Evolutionary conservation across 2,797 vertebrate species (phyloP).

Genomic region (Cuculus canorus): DNA sequence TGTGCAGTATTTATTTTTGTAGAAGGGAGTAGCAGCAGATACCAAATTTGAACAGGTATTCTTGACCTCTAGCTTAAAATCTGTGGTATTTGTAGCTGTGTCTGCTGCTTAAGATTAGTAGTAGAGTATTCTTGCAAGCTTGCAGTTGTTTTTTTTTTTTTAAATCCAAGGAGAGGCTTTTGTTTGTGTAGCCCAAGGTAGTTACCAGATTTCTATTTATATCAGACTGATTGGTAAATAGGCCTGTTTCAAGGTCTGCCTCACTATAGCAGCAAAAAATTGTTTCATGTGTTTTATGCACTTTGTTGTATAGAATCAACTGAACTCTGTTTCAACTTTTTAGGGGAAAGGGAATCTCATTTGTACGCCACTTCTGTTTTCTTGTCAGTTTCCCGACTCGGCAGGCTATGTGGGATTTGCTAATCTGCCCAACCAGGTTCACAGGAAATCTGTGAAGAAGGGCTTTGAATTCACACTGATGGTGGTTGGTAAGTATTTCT

Average conservation of each 20-base stretch:
- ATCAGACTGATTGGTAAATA: not conserved
- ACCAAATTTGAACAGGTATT: not conserved
- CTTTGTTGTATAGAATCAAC: not conserved
- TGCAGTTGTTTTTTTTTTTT: not conserved
- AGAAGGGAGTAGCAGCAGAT: not conserved
- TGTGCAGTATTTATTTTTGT: not conserved
- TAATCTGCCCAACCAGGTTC: constrained; percentile 89
- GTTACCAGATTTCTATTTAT: not conserved
- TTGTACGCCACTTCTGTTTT: not conserved
- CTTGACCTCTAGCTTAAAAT: not conserved
- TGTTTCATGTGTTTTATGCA: not conserved
- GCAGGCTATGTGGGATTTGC: constrained; percentile 88
- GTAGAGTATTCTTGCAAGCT: not conserved
- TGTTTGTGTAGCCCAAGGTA: not conserved
- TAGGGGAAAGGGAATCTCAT: not conserved
- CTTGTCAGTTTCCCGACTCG: constrained; percentile 84
- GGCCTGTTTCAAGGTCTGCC: not conserved
- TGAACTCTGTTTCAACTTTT: not conserved
- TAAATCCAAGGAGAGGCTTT: not conserved
- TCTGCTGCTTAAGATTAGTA: not conserved
- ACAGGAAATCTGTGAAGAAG: constrained; percentile 92
- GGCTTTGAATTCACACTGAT: constrained; percentile 90
- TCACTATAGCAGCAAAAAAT: not conserved
- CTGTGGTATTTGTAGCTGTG: not conserved
- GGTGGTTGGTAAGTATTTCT: constrained; percentile 82